Evolutionary conservation across 2,113 vertebrate genomes (phyloP).

Genomic region (Carettochelys insculpta): DNA sequence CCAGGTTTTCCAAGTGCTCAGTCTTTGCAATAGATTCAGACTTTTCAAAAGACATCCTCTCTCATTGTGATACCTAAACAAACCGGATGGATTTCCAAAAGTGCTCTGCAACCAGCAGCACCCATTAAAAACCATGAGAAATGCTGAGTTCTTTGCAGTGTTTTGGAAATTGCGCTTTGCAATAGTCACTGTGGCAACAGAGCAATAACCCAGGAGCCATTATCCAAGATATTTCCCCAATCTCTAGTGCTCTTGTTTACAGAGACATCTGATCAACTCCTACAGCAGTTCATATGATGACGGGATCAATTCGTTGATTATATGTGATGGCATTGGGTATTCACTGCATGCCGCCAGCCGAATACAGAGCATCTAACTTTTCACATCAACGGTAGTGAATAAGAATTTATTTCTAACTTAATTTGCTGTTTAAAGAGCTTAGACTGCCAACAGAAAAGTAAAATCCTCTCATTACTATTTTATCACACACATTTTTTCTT

Average conservation of each 20-base stretch:
- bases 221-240: neutral
- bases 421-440: neutral
- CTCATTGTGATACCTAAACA: neutral
- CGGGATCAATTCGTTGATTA: neutral
- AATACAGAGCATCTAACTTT: neutral
- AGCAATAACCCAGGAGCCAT: neutral
- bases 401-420: constrained; percentile 1
- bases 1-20: neutral
- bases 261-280: accelerated
- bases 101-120: accelerated
- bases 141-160: neutral
- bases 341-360: neutral
- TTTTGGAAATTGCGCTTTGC: neutral
- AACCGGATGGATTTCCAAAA: neutral
- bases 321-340: neutral
- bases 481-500: neutral
- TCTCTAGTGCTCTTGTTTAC: neutral
- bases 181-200: neutral
- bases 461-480: neutral
- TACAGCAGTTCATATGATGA: neutral
- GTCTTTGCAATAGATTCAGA: neutral
- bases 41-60: neutral
- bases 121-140: neutral
- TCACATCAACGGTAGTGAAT: neutral
- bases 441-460: constrained; percentile 16